phyloP scores from a whole-genome alignment of 64 coral and sea anemone genomes.

The Montipora cactus region DNA sequence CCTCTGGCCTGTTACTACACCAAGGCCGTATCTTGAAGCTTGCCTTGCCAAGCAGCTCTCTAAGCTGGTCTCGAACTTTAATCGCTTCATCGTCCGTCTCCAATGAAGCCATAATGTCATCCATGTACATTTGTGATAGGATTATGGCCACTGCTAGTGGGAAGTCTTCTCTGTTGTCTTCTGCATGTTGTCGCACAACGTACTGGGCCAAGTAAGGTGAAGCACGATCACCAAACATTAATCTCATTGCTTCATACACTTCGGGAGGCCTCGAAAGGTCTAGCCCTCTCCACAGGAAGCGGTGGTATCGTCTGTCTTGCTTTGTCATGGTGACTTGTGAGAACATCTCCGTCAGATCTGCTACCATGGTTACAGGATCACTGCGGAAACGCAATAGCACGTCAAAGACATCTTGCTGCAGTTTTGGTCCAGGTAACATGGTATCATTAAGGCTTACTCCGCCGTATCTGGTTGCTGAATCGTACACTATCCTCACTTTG shows the following conservation, averaged over 20 bases:
- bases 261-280: constrained; percentile 12
- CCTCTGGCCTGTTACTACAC: constrained; percentile 12
- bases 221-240: constrained; percentile 44
- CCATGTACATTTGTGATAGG: constrained; percentile 50
- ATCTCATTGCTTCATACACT: constrained; percentile 59
- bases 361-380: constrained; percentile 38
- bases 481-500: constrained; percentile 66
- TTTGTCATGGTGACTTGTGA: constrained; percentile 33
- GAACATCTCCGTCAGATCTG: constrained; percentile 73
- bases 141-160: constrained; percentile 38
- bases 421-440: constrained; percentile 48
- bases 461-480: constrained; percentile 28
- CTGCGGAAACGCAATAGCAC: constrained; percentile 55
- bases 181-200: constrained; percentile 12
- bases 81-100: constrained; percentile 17
- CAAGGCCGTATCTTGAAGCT: constrained; percentile 35
- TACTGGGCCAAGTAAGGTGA: constrained; percentile 57
- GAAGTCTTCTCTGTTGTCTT: constrained; percentile 20
- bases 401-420: constrained; percentile 47
- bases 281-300: constrained; percentile 66
- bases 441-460: constrained; percentile 59
- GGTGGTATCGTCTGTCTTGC: background rate
- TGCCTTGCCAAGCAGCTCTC: constrained; percentile 3
- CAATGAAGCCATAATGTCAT: constrained; percentile 43
- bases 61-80: background rate